Conservation (phyloP, 2,113 vertebrate genomes). For the Ictalurus punctatus region DNA sequence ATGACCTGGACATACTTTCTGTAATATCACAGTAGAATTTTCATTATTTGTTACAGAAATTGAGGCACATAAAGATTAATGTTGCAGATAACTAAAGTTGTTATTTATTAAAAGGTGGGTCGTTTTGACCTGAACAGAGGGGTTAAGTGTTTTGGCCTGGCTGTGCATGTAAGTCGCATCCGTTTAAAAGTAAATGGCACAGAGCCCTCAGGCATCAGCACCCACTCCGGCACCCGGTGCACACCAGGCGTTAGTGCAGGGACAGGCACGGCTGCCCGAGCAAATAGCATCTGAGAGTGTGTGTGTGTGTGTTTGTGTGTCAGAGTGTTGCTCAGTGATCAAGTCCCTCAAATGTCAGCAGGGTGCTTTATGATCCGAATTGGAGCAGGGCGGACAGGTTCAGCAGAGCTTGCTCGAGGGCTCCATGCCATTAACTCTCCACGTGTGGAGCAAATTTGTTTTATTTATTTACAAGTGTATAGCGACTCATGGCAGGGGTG, state of each 20-base stretch:
- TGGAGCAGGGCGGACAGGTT: conserved; percentile 76
- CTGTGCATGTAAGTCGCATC: conserved; percentile 51
- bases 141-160: conserved; percentile 51
- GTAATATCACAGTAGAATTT: background rate
- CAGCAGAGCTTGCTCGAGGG: conserved; percentile 47
- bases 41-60: background rate
- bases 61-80: background rate
- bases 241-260: conserved; percentile 21
- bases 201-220: conserved; percentile 66
- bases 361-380: conserved; percentile 76
- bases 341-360: conserved; percentile 73
- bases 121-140: background rate
- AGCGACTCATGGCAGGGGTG: conserved; percentile 75
- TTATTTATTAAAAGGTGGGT: background rate
- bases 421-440: conserved; percentile 64
- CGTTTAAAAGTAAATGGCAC: conserved; percentile 54
- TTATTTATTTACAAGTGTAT: conserved; percentile 62
- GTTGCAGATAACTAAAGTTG: background rate
- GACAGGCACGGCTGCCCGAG: conserved; percentile 64
- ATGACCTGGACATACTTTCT: background rate
- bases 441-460: conserved; percentile 78
- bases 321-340: conserved; percentile 68
- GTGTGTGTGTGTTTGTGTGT: conserved; percentile 71
- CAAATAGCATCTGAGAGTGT: conserved; percentile 64
- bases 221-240: conserved; percentile 66